Conservation (phyloP, 2,797 vertebrate genomes). For the Stomatorhinus walkeri region DNA sequence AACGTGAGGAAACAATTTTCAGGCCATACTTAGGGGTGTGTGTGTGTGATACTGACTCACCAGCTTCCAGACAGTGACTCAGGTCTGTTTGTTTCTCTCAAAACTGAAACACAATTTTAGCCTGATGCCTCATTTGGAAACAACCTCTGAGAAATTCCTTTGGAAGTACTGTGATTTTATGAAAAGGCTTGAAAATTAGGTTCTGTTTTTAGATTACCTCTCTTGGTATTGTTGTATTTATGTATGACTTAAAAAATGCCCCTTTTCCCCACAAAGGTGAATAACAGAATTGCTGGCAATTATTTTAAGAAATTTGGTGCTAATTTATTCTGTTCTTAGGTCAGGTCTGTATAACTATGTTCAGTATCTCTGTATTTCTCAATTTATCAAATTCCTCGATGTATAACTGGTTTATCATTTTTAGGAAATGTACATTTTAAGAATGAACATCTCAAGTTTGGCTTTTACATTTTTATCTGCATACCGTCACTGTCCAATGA, state of each 20-base stretch:
- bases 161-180: neutral
- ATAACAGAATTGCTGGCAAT: neutral
- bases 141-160: neutral
- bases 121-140: neutral
- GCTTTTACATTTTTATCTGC: neutral
- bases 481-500: neutral
- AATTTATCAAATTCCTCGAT: neutral
- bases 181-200: neutral
- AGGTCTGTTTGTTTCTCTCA: neutral
- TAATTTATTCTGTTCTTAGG: neutral
- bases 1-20: neutral
- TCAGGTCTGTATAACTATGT: neutral
- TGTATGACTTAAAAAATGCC: neutral
- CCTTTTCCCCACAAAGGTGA: neutral
- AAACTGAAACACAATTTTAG: neutral
- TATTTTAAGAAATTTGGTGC: neutral
- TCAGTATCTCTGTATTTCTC: neutral
- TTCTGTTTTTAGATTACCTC: neutral
- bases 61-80: slow-evolving; percentile 10
- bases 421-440: neutral
- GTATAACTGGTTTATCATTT: neutral
- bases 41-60: slow-evolving; percentile 1
- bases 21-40: neutral
- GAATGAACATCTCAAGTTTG: neutral
- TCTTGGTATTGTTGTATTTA: neutral